Evolutionary conservation across 2,113 vertebrate species (phyloP), one percentile per base, ranked within the genome.

Genomic region (Pavo muticus): DNA sequence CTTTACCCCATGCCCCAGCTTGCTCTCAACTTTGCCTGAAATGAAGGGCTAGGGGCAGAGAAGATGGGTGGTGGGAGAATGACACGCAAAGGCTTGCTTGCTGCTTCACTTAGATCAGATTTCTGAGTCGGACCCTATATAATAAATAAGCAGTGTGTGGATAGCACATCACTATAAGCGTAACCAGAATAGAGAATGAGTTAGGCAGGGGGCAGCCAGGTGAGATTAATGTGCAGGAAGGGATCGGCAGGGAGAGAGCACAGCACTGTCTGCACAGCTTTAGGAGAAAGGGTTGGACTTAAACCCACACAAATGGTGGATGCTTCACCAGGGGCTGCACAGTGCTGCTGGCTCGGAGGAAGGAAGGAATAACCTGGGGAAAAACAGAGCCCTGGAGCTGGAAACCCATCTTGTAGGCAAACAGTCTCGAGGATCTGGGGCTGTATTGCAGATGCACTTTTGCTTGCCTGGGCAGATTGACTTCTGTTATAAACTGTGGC

Each of bases 401-500:
- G 64, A 72, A 82, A 37, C 11, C 35, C 63, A 6, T 19, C 4
- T 16, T 54, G 19, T 21, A 73, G 63, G 63, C 59, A 82, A 79
- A 79, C 40, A 45, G 6, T 23, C 35, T 21, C 25, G 2, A 42
- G 48, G 65, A 64, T 42, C 67, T 14, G 18, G 56, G 80, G 69
- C 72, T 74, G n/a, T 32, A 63, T 35, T 73, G 35, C 56, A 68
- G 90, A 64, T 52, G 91, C 92, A 93, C 94, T 94, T 95, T 71
- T 57, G 35, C 77, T 89, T 73, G 37, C 64, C 87, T 45, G 82
- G 60, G 76, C 45, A 69, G 64, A 11, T 42, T 23, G 68, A 57
- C 24, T 91, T 82, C 35, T 74, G 2, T 39, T 44, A 11, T 61
- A 59, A 73, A 65, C 21, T 0, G 8, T 14, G 83, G 71, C 61